Evolutionary conservation across 2,888 invertebrate genomes (phyloP), one percentile per base, ranked within the genome.

Genomic region (Eupsilia transversa): DNA sequence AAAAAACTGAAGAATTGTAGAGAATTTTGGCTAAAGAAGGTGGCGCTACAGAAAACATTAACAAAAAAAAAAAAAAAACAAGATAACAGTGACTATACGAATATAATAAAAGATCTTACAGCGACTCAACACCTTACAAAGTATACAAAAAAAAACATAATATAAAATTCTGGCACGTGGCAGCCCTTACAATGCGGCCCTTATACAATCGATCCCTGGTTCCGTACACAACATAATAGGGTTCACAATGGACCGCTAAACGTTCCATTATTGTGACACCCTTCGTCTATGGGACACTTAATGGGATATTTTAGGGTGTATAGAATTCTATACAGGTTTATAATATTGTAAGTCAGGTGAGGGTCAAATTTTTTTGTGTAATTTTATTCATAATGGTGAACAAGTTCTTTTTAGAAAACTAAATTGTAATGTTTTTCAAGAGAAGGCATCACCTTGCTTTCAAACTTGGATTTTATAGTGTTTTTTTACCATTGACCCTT

Each of bases 211-310:
- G 81, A 83, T 85, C 79, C 56, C 57, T 65, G 63, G 52, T 81
- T 79, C 79, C 74, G 63, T 74, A 72, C 72, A 77, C 72, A 81
- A 72, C 68, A 83, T 76, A 72, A 79, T 74, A 79, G 72, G 71
- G 74, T 61, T 17, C 49, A 76, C 79, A 83, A 79, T 79, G 66
- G 73, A 46, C 52, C 59, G 74, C 85, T 83, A 83, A 85, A 85
- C 77, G 81, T 76, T 79, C 78, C 68, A 77, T 83, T 85, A 85
- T 79, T 75, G 54, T 60, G 61, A 75, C 82, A 75, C 66, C 73
- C 79, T 57, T 67, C 61, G 35, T 66, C 56, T 57, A 43, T 72
- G 63, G 54, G 69, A 64, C 27, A 52, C 27, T 56, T 67, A 76
- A 69, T 72, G 64, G 66, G 20, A 57, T 30, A 27, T 65, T 82